phyloP scores from a whole-genome alignment of 1,140 invertebrate species.

The Ooceraea biroi region DNA sequence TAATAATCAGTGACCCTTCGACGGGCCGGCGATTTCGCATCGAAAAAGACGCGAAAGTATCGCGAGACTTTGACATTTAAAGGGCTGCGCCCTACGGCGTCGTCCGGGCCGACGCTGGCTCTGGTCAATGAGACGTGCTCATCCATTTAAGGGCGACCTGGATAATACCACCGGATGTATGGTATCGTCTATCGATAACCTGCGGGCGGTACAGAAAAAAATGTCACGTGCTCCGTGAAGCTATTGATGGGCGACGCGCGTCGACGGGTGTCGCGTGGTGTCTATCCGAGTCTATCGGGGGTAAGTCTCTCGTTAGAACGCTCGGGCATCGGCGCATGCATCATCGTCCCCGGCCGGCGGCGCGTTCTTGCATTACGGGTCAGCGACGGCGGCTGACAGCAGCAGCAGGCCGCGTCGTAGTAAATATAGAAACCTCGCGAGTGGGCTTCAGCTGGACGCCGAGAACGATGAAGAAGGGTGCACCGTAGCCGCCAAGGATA shows the following conservation, averaged over 20 bases:
- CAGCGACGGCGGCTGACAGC: constrained; percentile 51
- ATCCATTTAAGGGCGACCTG: constrained; percentile 50
- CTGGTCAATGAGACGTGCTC: constrained; percentile 34
- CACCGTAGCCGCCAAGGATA: constrained; percentile 1
- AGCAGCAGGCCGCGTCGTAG: background rate
- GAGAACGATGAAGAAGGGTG: constrained; percentile 47
- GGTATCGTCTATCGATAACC: constrained; percentile 43
- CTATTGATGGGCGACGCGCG: constrained; percentile 50
- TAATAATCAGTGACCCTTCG: constrained; percentile 32
- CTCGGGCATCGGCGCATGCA: constrained; percentile 54
- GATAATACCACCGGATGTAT: constrained; percentile 56
- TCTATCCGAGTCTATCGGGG: constrained; percentile 53
- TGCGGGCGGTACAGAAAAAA: constrained; percentile 23
- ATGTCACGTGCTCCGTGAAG: constrained; percentile 29
- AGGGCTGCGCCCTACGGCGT: constrained; percentile 13
- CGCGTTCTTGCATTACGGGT: constrained; percentile 58
- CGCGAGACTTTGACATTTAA: constrained; percentile 58
- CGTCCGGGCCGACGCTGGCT: background rate
- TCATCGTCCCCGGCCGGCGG: constrained; percentile 40
- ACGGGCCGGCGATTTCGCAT: constrained; percentile 45
- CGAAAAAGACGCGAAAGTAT: constrained; percentile 30
- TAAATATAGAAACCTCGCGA: constrained; percentile 54
- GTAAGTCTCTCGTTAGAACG: constrained; percentile 42
- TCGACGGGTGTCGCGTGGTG: constrained; percentile 49
- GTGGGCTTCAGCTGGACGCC: constrained; percentile 35